A percentile compares a stretch with the other conserved stretches of the same genome.
These are phyloP conservation scores for Callionymus lyra DNA, from an alignment of 2,113 vertebrate species.

Conservation along the genomic window DNA sequence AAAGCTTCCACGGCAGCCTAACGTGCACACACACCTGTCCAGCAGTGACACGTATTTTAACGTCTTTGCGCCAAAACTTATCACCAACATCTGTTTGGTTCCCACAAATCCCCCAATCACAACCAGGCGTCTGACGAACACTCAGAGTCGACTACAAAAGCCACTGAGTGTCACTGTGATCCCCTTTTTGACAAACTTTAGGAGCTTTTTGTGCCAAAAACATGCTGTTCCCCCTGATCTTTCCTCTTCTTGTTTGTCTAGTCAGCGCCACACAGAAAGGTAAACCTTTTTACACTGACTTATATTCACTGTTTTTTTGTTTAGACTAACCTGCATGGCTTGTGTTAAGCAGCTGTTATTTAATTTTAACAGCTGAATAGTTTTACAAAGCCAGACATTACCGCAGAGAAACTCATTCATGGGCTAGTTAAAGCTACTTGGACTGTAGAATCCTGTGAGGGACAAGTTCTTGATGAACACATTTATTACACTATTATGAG, in stretches of 20 bases:
- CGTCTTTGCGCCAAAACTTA: slow-evolving; percentile 19
- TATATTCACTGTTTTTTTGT: not conserved
- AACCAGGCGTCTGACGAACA: slow-evolving; percentile 19
- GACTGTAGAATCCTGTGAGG: too few relatives aligned
- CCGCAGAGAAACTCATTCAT: too few relatives aligned
- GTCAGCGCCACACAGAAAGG: slow-evolving; percentile 42
- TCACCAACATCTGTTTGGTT: slow-evolving; percentile 63
- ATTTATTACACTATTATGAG: too few relatives aligned
- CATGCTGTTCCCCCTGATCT: slow-evolving; percentile 37
- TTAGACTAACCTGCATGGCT: not conserved
- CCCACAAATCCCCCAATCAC: slow-evolving; percentile 57
- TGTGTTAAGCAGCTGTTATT: too few relatives aligned
- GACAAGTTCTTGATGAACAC: too few relatives aligned
- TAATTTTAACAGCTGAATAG: too few relatives aligned
- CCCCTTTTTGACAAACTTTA: not conserved
- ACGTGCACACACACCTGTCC: slow-evolving; percentile 1
- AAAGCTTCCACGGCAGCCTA: too few relatives aligned
- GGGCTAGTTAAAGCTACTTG: too few relatives aligned
- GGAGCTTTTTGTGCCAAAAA: slow-evolving; percentile 3
- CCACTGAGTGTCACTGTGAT: too few relatives aligned
- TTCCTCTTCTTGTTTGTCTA: slow-evolving; percentile 34
- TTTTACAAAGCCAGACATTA: too few relatives aligned
- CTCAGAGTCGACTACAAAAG: slow-evolving; percentile 3
- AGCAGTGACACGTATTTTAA: slow-evolving; percentile 63
- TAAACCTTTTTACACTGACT: slow-evolving; percentile 20